A percentile compares a stretch with the other conserved stretches of the same genome.
Conservation (phyloP, 2,797 vertebrate genomes). For the Botia kubotai region DNA sequence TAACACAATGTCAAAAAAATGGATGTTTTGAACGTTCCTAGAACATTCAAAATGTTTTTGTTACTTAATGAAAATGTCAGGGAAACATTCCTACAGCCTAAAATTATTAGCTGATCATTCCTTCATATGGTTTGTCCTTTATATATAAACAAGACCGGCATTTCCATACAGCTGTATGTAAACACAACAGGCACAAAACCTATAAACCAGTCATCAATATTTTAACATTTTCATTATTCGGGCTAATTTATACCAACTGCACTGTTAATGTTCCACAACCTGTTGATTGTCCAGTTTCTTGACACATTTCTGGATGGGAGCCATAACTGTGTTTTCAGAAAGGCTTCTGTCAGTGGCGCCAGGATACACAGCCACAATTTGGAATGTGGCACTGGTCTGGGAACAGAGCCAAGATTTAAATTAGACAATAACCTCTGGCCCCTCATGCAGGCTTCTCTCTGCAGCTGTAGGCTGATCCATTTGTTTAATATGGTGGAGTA, state of each 20-base stretch:
- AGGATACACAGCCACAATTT: constrained; percentile 99
- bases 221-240: constrained; percentile 91
- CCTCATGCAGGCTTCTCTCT: constrained; percentile 94
- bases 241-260: constrained; percentile 94
- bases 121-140: neutral
- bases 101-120: no score
- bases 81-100: no score
- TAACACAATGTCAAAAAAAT: no score
- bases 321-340: constrained; percentile 92
- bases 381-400: constrained; percentile 99
- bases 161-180: constrained; percentile 36
- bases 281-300: constrained; percentile 97
- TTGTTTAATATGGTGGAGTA: constrained; percentile 99
- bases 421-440: constrained; percentile 99
- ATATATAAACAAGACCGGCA: constrained; percentile 3
- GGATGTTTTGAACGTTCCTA: no score
- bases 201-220: constrained; percentile 78
- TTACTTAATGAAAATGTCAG: no score
- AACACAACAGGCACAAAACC: constrained; percentile 39
- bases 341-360: constrained; percentile 96
- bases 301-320: constrained; percentile 96
- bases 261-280: constrained; percentile 93
- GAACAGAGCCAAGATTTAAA: constrained; percentile 99
- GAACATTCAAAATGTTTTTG: no score
- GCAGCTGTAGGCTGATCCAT: constrained; percentile 97